Evolutionary conservation across 2,888 invertebrate species (phyloP).

Genomic region (Pyrochroa serraticornis): DNA sequence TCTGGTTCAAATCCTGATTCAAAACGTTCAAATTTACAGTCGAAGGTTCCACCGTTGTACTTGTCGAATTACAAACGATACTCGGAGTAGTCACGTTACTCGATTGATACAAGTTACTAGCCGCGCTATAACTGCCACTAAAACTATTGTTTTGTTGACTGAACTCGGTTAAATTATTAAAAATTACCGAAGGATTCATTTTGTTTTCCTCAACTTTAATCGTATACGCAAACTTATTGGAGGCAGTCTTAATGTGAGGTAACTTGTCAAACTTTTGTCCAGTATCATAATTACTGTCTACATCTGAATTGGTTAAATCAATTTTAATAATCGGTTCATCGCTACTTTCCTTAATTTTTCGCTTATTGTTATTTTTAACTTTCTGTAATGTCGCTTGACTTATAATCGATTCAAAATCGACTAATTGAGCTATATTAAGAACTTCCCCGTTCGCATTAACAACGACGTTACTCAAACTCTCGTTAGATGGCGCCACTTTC

Average conservation of each 20-base stretch:
- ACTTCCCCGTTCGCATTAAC: conserved; percentile 54
- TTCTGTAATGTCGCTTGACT: conserved; percentile 34
- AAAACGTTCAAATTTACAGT: conserved; percentile 41
- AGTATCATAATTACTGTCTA: conserved; percentile 31
- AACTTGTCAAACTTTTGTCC: conserved; percentile 41
- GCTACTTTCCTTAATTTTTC: conserved; percentile 10
- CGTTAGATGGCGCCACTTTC: conserved; percentile 34
- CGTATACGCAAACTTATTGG: conserved; percentile 41
- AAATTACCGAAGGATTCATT: conserved; percentile 44
- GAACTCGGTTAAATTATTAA: conserved; percentile 39
- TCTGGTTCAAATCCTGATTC: conserved; percentile 31
- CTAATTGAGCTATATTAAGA: conserved; percentile 49
- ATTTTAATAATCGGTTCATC: conserved; percentile 47
- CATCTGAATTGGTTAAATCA: conserved; percentile 46
- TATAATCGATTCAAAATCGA: conserved; percentile 47
- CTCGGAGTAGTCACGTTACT: conserved; percentile 29
- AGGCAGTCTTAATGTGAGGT: conserved; percentile 35
- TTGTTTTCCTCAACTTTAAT: conserved; percentile 38
- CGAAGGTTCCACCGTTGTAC: conserved; percentile 31
- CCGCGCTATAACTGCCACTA: conserved; percentile 33
- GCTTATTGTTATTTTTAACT: conserved; percentile 16
- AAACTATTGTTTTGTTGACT: conserved; percentile 32
- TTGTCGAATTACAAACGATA: conserved; percentile 35
- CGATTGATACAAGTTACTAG: conserved; percentile 27
- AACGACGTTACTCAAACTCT: conserved; percentile 49